A percentile compares a stretch with the other conserved stretches of the same genome.
These are phyloP conservation scores for Protomyctophum bolini DNA, from an alignment of 2,113 vertebrate genomes.

Conservation along the genomic window DNA sequence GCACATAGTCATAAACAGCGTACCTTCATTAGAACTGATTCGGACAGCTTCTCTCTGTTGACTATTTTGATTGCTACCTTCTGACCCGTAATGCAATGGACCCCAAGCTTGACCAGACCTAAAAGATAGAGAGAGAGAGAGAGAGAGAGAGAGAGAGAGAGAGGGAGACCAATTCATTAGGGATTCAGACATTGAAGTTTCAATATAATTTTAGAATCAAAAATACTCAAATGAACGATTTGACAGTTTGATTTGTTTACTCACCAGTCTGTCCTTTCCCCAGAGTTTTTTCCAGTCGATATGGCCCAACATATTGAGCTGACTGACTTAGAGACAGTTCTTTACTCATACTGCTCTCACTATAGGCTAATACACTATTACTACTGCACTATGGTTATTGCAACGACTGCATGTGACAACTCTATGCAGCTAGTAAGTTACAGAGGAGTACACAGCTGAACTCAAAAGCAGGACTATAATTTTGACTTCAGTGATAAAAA, in stretches of 20 bases:
- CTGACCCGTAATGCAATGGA: conserved; percentile 92
- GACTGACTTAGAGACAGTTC: conserved; percentile 80
- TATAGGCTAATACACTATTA: conserved; percentile 52
- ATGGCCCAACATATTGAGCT: conserved; percentile 84
- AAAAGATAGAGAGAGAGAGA: conserved; percentile 13
- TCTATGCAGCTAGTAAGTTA: conserved; percentile 47
- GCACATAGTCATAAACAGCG: conserved; percentile 5
- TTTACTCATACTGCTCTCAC: conserved; percentile 79
- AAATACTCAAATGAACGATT: too few species aligned
- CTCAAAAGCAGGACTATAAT: neutral
- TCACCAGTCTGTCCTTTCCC: conserved; percentile 84
- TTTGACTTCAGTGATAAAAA: conserved; percentile 20
- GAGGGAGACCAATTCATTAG: neutral
- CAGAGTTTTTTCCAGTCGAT: conserved; percentile 82
- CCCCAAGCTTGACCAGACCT: conserved; percentile 92
- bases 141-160: conserved; percentile 3
- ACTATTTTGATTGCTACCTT: conserved; percentile 96
- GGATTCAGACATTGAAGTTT: too few species aligned
- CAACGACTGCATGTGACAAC: conserved; percentile 39
- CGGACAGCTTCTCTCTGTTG: conserved; percentile 92
- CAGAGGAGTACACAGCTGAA: conserved; percentile 32
- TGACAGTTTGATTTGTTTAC: neutral
- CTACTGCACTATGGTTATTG: conserved; percentile 45
- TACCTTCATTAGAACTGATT: conserved; percentile 94
- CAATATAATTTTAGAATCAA: too few species aligned